phyloP scores from a whole-genome alignment of 2,888 invertebrate genomes.

The Phoronis australis region DNA sequence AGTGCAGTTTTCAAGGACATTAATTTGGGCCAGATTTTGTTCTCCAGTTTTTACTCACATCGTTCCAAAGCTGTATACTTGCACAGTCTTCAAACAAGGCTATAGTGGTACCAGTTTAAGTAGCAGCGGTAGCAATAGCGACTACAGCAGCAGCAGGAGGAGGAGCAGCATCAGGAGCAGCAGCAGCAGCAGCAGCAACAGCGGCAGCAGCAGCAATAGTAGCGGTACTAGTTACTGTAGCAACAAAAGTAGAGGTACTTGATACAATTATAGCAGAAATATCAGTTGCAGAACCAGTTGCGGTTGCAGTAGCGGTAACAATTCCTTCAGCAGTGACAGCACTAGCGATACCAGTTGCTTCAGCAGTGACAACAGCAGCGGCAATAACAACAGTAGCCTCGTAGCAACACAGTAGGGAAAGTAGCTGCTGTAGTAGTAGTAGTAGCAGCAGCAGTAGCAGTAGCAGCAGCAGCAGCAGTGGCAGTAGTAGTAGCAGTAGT shows the following conservation, averaged over 20 bases:
- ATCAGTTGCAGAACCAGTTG: not conserved
- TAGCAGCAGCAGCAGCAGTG: conserved; percentile 6
- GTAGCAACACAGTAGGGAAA: not conserved
- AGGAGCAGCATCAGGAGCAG: not conserved
- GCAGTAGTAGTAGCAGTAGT: conserved; percentile 4
- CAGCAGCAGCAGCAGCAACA: not conserved
- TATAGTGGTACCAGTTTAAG: no score
- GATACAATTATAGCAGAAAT: not conserved
- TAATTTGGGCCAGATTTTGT: no score
- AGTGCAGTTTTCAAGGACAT: no score
- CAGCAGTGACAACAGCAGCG: not conserved
- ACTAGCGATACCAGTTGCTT: not conserved
- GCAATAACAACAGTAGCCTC: not conserved
- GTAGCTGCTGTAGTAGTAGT: not conserved
- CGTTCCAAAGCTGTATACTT: no score
- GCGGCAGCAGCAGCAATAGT: not conserved
- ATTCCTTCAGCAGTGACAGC: not conserved
- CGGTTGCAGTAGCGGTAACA: not conserved
- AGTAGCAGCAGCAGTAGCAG: conserved; percentile 6
- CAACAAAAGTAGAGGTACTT: not conserved
- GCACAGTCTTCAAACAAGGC: no score
- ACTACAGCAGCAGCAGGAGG: not conserved
- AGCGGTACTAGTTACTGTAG: not conserved
- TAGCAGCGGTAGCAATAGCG: conserved; percentile 1
- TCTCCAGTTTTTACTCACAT: no score